phyloP scores from a whole-genome alignment of 1,140 invertebrate species.

The Goniozus legneri region DNA sequence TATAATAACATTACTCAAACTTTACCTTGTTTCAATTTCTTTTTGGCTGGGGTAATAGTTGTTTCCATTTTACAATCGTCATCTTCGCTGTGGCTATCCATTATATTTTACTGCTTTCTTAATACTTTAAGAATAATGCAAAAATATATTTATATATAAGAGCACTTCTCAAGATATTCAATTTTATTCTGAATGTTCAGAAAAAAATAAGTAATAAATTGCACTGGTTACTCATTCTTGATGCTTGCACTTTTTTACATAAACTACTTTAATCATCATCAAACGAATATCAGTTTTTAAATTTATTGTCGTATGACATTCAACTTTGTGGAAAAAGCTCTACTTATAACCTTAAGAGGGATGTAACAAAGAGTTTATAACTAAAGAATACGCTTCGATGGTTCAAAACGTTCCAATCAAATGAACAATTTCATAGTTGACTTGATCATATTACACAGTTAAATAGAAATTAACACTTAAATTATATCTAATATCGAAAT shows the following conservation, averaged over 20 bases:
- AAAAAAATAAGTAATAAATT: not conserved
- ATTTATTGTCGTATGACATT: no score
- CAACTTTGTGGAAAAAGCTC: no score
- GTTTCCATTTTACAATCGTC: constrained; percentile 23
- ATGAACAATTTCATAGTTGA: not conserved
- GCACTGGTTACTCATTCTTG: not conserved
- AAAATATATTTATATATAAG: not conserved
- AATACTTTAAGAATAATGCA: not conserved
- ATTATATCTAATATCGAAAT: not conserved
- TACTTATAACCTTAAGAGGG: constrained; percentile 19
- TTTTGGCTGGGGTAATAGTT: constrained; percentile 25
- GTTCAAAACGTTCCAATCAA: no score
- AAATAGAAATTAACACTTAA: not conserved
- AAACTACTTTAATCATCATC: no score
- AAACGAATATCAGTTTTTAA: no score
- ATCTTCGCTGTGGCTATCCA: constrained; percentile 20
- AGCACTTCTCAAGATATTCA: not conserved
- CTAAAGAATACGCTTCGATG: not conserved
- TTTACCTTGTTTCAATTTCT: constrained; percentile 45
- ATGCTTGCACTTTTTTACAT: not conserved
- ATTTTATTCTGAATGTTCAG: not conserved
- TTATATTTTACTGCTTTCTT: constrained; percentile 24
- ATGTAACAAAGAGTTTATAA: not conserved
- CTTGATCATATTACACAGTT: not conserved
- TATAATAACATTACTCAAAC: not conserved